A percentile compares a stretch with the other conserved stretches of the same genome.
Conservation (phyloP, 1,140 invertebrate species). For the Caenorhabditis remanei region DNA sequence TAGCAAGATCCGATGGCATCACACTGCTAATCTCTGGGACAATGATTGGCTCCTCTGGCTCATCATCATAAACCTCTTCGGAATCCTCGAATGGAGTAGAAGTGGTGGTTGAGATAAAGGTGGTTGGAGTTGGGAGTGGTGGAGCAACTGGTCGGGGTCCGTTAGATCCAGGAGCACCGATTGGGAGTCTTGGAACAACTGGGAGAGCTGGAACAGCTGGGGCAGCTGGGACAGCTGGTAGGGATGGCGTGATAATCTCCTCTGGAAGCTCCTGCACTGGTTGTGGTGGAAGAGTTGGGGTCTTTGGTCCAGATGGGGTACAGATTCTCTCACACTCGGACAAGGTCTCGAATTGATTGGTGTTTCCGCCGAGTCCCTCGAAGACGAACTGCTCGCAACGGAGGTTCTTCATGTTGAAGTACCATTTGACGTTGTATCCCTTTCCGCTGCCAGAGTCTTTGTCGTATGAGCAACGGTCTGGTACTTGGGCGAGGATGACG, state of each 20-base stretch:
- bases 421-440: conserved; percentile 81
- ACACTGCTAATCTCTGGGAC: conserved; percentile 6
- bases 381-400: conserved; percentile 84
- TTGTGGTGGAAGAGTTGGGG: conserved; percentile 10
- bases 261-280: not conserved
- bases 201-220: conserved; percentile 19
- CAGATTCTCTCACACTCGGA: conserved; percentile 87
- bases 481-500: conserved; percentile 58
- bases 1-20: conserved; percentile 10
- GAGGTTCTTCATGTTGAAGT: conserved; percentile 86
- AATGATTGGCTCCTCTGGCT: conserved; percentile 31
- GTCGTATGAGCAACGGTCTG: conserved; percentile 85
- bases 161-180: too few species aligned
- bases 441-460: conserved; percentile 82
- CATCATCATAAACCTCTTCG: conserved; percentile 33
- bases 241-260: not conserved
- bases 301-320: conserved; percentile 61
- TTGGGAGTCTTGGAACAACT: too few species aligned
- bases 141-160: too few species aligned
- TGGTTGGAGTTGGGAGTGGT: not conserved
- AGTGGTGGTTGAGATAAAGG: not conserved
- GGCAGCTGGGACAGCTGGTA: not conserved
- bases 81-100: conserved; percentile 22
- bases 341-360: conserved; percentile 89
- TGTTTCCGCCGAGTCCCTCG: conserved; percentile 85